Conservation (phyloP, 37 sponge, comb jelly and placozoan species). For the Hexactinellida sp. region DNA sequence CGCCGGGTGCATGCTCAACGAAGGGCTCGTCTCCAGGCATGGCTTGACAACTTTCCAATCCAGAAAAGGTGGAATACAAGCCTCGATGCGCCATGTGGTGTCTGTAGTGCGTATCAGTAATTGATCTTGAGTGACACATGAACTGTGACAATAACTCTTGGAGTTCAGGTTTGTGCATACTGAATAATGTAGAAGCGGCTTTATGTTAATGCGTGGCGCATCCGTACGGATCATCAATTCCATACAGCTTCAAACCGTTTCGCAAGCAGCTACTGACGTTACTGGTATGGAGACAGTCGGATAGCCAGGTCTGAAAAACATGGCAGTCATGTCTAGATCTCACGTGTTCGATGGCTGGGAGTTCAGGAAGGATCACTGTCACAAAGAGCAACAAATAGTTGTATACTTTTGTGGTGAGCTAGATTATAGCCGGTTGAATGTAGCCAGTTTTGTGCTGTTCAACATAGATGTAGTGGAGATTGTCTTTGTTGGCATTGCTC, state of each 20-base stretch:
- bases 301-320: too few species aligned
- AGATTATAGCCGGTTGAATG: not conserved
- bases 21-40: not conserved
- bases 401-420: not conserved
- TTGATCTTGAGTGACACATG: not conserved
- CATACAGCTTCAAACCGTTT: not conserved
- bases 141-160: not conserved
- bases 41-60: not conserved
- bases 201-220: not conserved
- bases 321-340: not conserved
- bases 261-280: too few species aligned
- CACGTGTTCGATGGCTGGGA: not conserved
- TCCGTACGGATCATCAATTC: not conserved
- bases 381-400: too few species aligned
- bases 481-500: not conserved
- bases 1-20: not conserved
- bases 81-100: not conserved
- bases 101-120: not conserved
- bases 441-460: too few species aligned
- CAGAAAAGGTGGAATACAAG: too few species aligned
- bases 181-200: not conserved
- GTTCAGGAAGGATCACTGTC: not conserved
- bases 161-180: not conserved
- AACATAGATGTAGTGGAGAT: not conserved
- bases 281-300: too few species aligned